phyloP scores from a whole-genome alignment of 2,797 vertebrate genomes.

The Platyrinchus mystaceus region DNA sequence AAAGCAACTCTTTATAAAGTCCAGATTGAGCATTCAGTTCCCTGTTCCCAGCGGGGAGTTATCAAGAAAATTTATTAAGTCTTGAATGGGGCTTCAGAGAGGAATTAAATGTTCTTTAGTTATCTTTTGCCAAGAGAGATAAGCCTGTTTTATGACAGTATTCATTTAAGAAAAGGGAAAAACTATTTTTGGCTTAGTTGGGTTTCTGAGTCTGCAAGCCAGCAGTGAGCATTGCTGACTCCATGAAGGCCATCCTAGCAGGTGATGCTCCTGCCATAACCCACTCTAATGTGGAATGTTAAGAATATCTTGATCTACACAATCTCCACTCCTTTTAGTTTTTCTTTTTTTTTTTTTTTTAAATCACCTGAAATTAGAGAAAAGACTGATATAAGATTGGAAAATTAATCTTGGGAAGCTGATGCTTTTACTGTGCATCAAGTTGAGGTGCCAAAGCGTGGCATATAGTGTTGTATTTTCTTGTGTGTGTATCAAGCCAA shows the following conservation, averaged over 20 bases:
- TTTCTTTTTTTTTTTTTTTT: not conserved
- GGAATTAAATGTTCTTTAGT: not conserved
- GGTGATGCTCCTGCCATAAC: not conserved
- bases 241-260: not conserved
- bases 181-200: not conserved
- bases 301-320: not conserved
- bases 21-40: not conserved
- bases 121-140: not conserved
- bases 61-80: not conserved
- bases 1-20: fast-evolving
- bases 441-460: not conserved
- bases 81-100: not conserved
- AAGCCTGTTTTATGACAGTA: not conserved
- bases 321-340: not conserved
- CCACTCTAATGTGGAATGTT: not conserved
- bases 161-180: not conserved
- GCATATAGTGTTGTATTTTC: not conserved
- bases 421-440: not conserved
- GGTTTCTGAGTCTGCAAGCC: not conserved
- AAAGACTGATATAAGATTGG: not conserved
- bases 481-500: not conserved
- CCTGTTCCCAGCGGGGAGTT: not conserved
- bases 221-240: not conserved
- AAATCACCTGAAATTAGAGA: not conserved
- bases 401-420: not conserved